Evolutionary conservation across 2,113 vertebrate genomes (phyloP), one percentile per base, ranked within the genome.

Genomic region (Chloebia gouldiae): DNA sequence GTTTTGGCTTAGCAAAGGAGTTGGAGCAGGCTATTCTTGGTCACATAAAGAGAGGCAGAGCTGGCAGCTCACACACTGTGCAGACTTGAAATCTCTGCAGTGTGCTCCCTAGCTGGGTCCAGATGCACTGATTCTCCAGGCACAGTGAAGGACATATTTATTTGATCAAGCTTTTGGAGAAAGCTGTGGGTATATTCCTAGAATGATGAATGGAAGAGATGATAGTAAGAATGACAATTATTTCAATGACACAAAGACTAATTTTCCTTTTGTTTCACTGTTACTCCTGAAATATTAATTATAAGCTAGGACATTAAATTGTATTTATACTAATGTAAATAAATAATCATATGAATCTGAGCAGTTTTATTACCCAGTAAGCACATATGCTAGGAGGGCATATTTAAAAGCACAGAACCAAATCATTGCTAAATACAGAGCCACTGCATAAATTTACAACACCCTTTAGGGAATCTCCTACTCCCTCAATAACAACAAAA

Each of bases 121-220:
- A 89, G 84, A 90, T 72, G 66, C 63, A 72, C 66, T 4, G 24
- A 25, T 75, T 91, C 66, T 89, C 53, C 77, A 79, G 71, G 61
- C 78, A 72, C 66, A 25, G 40, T 45, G 64, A 89, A 87, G 91
- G 87, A 89, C 78, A 40, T 45, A 81, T 91, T 91, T 92, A 61
- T 93, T 91, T 87, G 63, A 92, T 90, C 81, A 73, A 76, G 40
- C 13, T 80, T 95, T 85, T 63, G 78, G 59, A 90, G 81, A 76
- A 79, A 61, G 39, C 53, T 59, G n/a, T 56, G 72, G 53, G 30
- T 80, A 45, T 57, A 15, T 70, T 89, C 70, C 50, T 50, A 85
- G 81, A 65, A 72, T 10, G 28, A 69, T 65, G 78, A 82, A 89
- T 23, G 33, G 20, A 88, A 65, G 42, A 88, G 28, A 71, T 45